A percentile compares a stretch with the other conserved stretches of the same genome.
Conservation (phyloP, 2,113 vertebrate species). For the Daboia siamensis region DNA sequence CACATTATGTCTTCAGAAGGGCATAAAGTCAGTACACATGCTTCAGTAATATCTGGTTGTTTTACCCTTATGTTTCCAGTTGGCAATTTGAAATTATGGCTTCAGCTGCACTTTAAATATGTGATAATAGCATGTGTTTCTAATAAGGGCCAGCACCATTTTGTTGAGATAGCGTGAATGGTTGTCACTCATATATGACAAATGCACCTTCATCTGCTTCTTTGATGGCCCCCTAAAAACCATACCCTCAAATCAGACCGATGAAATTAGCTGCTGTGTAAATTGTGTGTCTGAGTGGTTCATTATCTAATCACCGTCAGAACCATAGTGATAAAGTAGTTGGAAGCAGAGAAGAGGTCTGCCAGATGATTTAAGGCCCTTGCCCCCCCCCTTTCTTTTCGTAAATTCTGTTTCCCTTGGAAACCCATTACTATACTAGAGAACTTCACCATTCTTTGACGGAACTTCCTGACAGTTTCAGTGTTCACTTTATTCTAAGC, state of each 20-base stretch:
- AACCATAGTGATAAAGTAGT: conserved; percentile 86
- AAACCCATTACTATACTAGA: conserved; percentile 70
- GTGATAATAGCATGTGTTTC: conserved; percentile 85
- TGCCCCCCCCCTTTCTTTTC: background rate
- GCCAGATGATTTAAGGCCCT: conserved; percentile 79
- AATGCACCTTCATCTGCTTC: conserved; percentile 81
- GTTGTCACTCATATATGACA: conserved; percentile 87
- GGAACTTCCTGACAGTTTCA: conserved; percentile 58
- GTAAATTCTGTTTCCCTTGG: conserved; percentile 77
- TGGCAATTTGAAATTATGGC: conserved; percentile 85
- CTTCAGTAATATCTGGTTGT: conserved; percentile 81
- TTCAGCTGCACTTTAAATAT: conserved; percentile 85
- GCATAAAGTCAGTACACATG: conserved; percentile 82
- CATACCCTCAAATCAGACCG: conserved; percentile 86
- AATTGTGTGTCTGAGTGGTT: conserved; percentile 93
- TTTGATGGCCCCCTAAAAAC: conserved; percentile 82
- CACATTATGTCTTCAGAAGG: conserved; percentile 79
- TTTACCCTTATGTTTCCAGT: conserved; percentile 82
- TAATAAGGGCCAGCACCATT: conserved; percentile 81
- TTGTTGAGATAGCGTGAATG: conserved; percentile 79
- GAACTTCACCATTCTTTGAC: conserved; percentile 71
- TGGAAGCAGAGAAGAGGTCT: conserved; percentile 85
- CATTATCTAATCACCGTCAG: conserved; percentile 97
- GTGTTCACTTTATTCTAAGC: conserved; percentile 45
- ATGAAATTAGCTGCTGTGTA: conserved; percentile 90